Evolutionary conservation across 1,140 invertebrate genomes (phyloP), one percentile per base, ranked within the genome.

Genomic region (Sipha flava): DNA sequence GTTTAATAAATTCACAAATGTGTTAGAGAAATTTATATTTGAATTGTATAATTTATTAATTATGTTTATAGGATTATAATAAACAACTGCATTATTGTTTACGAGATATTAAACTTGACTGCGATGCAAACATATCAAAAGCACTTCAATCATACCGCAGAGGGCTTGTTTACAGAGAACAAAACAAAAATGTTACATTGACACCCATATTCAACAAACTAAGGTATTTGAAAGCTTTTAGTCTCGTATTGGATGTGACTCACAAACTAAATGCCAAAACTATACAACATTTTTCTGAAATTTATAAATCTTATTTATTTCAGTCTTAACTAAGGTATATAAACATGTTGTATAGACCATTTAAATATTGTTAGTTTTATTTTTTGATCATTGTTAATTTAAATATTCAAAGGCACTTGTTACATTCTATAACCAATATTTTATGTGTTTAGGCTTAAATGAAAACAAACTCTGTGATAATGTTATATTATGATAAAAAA

Each of bases 401-500:
- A 9, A 37, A 52, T 9, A 26, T 47, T 14, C 4, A 1, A n/a
- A 43, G 54, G 18, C 52, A 77, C 52, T 77, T 59, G 73, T 77
- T 77, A 77, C 6, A 59, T 43, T 59, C 6, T 49, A 23, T 16
- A 9, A 40, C 7, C 14, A 4, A 57, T n/a, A 37, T 43, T 77
- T 40, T 31, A 18, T 18, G 14, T 75, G 21, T 75, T 23, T 57
- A 59, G 52, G 21, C 43, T 59, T 77, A 77, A 43, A 59, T 14
- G 21, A 43, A 43, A 77, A 77, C 52, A 34, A 54, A 57, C 9
- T 73, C 72, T 77, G 73, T 77, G 73, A 77, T 77, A 77, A 59
- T 77, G 73, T 59, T 75, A 40, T 59, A 40, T 6, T 26, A 23
- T 26, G 6, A 70, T 29, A 40, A 43, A 77, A 77, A 59, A 77